A percentile compares a stretch with the other conserved stretches of the same genome.
Evolutionary conservation across 35 echinoderm and acorn worm species (phyloP).

Genomic region (Apostichopus parvimensis): DNA sequence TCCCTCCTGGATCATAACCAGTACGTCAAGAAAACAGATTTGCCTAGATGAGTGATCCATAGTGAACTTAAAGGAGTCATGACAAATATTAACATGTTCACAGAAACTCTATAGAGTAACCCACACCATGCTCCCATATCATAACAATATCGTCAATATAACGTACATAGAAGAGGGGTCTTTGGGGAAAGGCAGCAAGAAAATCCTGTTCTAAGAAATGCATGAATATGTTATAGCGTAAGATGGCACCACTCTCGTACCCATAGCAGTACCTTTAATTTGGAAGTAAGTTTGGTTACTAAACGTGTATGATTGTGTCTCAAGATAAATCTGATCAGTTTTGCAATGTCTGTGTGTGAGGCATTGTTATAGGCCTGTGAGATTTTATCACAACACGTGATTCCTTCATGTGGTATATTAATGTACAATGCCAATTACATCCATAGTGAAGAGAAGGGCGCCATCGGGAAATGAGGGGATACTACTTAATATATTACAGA

Average conservation of each 20-base stretch:
- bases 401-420: neutral
- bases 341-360: neutral
- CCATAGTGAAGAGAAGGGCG: neutral
- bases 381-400: neutral
- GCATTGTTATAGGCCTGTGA: neutral
- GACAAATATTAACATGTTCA: neutral
- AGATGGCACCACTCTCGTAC: slow-evolving; percentile 43
- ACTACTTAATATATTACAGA: neutral
- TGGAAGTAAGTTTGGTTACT: slow-evolving; percentile 44
- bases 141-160: neutral
- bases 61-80: neutral
- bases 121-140: neutral
- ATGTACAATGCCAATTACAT: neutral
- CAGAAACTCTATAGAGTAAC: neutral
- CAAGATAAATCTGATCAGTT: slow-evolving; percentile 25
- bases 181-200: neutral
- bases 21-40: neutral
- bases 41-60: neutral
- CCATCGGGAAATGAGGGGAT: neutral
- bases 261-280: slow-evolving; percentile 56
- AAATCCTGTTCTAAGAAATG: slow-evolving; percentile 15
- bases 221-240: slow-evolving; percentile 61
- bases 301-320: slow-evolving; percentile 56
- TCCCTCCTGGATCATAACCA: neutral
- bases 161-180: neutral